Base-by-base conservation (phyloP, 2,888 invertebrate genomes). In the Deroplatys truncata region DNA sequence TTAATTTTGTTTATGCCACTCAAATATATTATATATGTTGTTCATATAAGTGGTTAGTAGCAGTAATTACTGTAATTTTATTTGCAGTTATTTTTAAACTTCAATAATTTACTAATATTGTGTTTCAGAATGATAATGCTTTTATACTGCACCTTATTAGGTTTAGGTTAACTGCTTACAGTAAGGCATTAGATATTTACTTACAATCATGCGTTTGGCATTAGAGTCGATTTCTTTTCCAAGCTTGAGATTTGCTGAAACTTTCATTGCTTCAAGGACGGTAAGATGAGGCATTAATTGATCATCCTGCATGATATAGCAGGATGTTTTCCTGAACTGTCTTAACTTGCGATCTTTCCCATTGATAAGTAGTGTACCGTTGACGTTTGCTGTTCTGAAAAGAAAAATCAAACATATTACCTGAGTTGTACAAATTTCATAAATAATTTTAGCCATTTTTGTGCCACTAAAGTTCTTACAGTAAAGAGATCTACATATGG, bases 281-380 rank as follows among this genome's bases (percentile, higher is more conserved):
- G 98, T 97, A 49, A 99, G 95, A 93, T 98, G 98, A 1, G 98
- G 98, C 88, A 98, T 95, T 2, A 98, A 94, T 91, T 97, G 97
- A 93, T 98, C 98, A 92, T 98, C 98, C 93, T 99, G 99, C 98
- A 99, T 99, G 92, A 99, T 99, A 94, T 99, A 99, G 93, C 98
- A 98, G 25, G 98, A 98, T 94, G 98, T 96, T 93, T 98, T 98
- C 72, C 98, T 96, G 94, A 99, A 99, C 90, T 97, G 95, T 83
- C 98, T 95, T 84, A 98, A 94, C 93, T 98, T 98, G 89, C 98
- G 94, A 91, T 97, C 97, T 92, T 97, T 97, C 85, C 98, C 98
- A 93, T 98, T 98, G 92, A 99, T 98, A 89, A 96, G 94, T 91
- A 98, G 97, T 49, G 96, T 96, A 13, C 99, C 99, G 92, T 96